Evolutionary conservation across 2,797 vertebrate species (phyloP), one percentile per base, ranked within the genome.

Genomic region (Protonibea diacanthus): DNA sequence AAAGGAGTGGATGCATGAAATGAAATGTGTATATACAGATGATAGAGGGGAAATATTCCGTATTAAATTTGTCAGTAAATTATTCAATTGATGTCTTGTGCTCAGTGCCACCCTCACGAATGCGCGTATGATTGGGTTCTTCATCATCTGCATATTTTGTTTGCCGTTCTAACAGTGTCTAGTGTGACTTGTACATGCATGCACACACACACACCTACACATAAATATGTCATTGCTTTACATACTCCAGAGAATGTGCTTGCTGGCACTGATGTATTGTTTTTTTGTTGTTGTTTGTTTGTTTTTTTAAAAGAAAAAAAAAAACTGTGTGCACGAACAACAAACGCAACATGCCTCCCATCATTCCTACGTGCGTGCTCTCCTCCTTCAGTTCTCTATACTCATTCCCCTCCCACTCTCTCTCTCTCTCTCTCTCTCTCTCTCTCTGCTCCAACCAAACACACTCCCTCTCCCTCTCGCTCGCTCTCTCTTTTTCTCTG

Each of bases 341-440:
- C 63, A 67, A 72, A 77, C 23, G 51, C 55, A 71, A 84, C 27
- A 79, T 82, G 75, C 80, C 74, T 86, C 55, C 58, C 76, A 74
- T 88, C 80, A 52, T 76, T 86, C 65, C 64, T 88, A 76, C 53
- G 45, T 85, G 71, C 52, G 73, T 76, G 60, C 81, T 80, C 80
- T 78, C 70, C 74, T 88, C 82, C 80, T 87, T 88, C 71, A 78
- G 55, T 79, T 82, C 59, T 80, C 80, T 77, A 65, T 66, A 79
- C 82, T 87, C 83, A 57, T 71, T 85, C 86, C 73, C 85, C 86
- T 83, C 84, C 79, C 86, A 68, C 90, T 81, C 82, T 49, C 80
- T 72, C 82, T 33, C 33, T 33, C 33, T 38, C 8, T 38, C 33
- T 55, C 55, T 56, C 44, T 15, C 58, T 56, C 62, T 76, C 87